Evolutionary conservation across 2,113 vertebrate genomes (phyloP).

Genomic region (Egretta garzetta): DNA sequence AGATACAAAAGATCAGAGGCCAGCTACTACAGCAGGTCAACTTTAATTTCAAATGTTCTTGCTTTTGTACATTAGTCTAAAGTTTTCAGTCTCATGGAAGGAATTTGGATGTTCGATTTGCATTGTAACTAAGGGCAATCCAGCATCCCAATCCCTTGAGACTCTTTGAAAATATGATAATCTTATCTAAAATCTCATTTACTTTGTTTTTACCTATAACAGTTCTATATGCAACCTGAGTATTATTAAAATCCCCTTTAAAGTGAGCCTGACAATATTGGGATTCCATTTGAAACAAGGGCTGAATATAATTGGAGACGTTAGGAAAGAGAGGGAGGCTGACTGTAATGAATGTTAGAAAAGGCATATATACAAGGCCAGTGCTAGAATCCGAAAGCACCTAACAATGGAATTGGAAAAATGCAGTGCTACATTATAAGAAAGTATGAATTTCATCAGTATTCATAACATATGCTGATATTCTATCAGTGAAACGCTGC

Average conservation of each 20-base stretch:
- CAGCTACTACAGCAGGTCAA: neutral
- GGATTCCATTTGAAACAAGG: constrained; percentile 10
- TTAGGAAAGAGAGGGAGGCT: neutral
- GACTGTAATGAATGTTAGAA: neutral
- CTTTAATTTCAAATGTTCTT: neutral
- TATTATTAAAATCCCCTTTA: constrained; percentile 31
- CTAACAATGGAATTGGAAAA: neutral
- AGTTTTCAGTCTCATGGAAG: neutral
- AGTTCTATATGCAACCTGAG: neutral
- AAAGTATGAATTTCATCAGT: constrained; percentile 50
- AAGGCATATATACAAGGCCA: neutral
- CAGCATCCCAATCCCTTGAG: neutral
- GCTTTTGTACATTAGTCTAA: neutral
- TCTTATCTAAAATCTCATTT: constrained; percentile 9
- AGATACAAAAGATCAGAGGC: neutral
- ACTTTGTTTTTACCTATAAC: constrained; percentile 31
- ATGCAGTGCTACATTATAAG: neutral
- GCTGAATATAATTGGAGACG: neutral
- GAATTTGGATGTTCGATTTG: constrained; percentile 4
- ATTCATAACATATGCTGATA: constrained; percentile 46
- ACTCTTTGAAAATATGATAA: constrained; percentile 9
- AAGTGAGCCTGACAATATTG: constrained; percentile 9
- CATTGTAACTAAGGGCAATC: neutral
- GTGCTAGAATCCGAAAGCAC: neutral
- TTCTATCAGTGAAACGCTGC: neutral